Evolutionary conservation across 37 sponge, comb jelly and placozoan species (phyloP).

Genomic region (Beroe ovata): DNA sequence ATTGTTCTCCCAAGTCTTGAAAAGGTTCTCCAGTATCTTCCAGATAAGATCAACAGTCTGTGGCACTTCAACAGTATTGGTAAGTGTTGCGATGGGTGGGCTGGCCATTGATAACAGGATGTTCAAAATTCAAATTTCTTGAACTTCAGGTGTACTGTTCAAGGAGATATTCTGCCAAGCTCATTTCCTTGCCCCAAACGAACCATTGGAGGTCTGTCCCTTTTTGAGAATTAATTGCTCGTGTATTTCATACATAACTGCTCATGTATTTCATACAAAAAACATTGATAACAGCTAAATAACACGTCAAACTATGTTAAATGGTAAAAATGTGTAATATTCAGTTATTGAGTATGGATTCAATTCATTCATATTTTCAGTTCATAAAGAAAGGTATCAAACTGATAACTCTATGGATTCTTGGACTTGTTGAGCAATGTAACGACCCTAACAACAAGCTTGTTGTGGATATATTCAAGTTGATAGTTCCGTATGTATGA

Average conservation of each 20-base stretch:
- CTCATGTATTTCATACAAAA: too few relatives aligned
- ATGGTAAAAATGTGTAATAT: too few relatives aligned
- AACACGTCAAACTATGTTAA: too few relatives aligned
- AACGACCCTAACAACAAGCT: neutral
- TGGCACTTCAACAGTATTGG: slow-evolving; percentile 62
- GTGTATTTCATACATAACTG: too few relatives aligned
- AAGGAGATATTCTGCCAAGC: neutral
- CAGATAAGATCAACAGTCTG: slow-evolving; percentile 27
- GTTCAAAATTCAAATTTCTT: neutral
- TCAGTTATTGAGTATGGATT: too few relatives aligned
- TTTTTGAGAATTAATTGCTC: too few relatives aligned
- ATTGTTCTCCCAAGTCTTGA: slow-evolving; percentile 27
- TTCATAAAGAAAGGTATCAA: slow-evolving; percentile 20
- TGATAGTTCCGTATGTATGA: slow-evolving; percentile 15
- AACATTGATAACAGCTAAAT: too few relatives aligned
- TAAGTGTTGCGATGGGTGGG: neutral
- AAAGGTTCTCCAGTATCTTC: slow-evolving; percentile 22
- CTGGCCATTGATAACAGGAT: neutral
- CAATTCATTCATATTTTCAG: slow-evolving; percentile 37
- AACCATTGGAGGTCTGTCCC: neutral
- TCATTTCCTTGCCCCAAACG: neutral
- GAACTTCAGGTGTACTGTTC: neutral
- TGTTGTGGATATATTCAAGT: slow-evolving; percentile 7
- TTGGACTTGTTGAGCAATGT: slow-evolving; percentile 17
- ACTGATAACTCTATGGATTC: slow-evolving; percentile 23